Evolutionary conservation across 2,113 vertebrate genomes (phyloP).

Genomic region (Lampris incognitus): DNA sequence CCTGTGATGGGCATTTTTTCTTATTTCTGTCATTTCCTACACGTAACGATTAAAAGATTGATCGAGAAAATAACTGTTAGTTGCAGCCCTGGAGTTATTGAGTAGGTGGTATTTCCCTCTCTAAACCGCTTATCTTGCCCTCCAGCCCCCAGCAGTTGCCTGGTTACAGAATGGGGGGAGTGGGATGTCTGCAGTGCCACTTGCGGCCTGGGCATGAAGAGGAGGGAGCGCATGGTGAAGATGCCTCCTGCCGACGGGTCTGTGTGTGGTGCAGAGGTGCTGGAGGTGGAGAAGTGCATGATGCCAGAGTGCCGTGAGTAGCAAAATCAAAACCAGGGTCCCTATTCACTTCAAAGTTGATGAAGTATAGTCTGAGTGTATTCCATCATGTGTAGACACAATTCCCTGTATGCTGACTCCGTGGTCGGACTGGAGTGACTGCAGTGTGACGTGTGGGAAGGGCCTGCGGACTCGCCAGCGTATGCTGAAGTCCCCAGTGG

Average conservation of each 20-base stretch:
- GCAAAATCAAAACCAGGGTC: conserved; percentile 1
- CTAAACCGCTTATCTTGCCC: background rate
- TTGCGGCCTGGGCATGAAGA: conserved; percentile 93
- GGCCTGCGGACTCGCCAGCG: conserved; percentile 90
- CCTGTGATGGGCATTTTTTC: too few relatives aligned
- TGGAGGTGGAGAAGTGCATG: conserved; percentile 97
- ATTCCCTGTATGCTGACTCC: conserved; percentile 95
- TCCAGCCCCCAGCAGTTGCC: conserved; percentile 93
- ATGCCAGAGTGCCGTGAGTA: conserved; percentile 98
- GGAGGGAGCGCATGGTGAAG: conserved; percentile 93
- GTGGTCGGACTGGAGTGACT: conserved; percentile 99
- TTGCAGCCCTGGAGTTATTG: too few relatives aligned
- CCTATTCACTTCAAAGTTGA: conserved; percentile 12
- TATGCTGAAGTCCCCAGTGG: conserved; percentile 93
- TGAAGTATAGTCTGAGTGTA: background rate
- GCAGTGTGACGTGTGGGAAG: conserved; percentile 96
- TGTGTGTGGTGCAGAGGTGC: conserved; percentile 92
- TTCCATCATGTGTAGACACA: conserved; percentile 84
- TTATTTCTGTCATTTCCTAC: too few relatives aligned
- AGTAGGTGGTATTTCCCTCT: background rate
- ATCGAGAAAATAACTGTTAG: too few relatives aligned
- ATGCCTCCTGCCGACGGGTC: conserved; percentile 95
- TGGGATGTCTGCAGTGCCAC: conserved; percentile 98
- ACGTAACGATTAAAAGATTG: too few relatives aligned
- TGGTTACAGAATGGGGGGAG: conserved; percentile 96